A percentile compares a stretch with the other conserved stretches of the same genome.
Conservation (phyloP, 1,140 invertebrate genomes). For the Caenorhabditis elegans region DNA sequence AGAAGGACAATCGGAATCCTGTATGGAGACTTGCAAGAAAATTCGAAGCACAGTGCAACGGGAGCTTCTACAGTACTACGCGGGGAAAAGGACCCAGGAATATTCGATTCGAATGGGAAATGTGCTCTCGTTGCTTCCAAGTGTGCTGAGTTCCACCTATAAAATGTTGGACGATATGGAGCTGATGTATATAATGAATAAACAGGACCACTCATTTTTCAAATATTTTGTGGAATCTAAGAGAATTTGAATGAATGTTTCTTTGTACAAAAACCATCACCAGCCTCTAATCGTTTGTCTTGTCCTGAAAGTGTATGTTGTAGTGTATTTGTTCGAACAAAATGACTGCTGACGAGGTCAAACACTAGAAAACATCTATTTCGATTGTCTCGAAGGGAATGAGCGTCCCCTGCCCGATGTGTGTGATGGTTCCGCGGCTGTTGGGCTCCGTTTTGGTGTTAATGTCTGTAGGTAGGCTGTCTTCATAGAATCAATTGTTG, state of each 20-base stretch:
- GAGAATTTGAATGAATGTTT: not conserved
- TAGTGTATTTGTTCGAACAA: not conserved
- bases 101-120: not conserved
- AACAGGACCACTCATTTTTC: not conserved
- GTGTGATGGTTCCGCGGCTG: not conserved
- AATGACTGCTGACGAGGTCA: too few species aligned
- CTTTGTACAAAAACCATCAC: not conserved
- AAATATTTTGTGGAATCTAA: not conserved
- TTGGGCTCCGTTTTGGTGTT: not conserved
- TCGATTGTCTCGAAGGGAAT: not conserved
- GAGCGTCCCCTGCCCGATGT: not conserved
- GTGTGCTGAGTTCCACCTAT: not conserved
- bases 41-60: not conserved
- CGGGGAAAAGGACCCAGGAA: not conserved
- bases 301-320: not conserved
- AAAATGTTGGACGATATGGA: slow-evolving; percentile 11
- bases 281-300: not conserved
- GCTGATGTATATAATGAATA: not conserved
- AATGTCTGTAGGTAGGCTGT: not conserved
- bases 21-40: not conserved
- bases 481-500: too few species aligned
- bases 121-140: not conserved
- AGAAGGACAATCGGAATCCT: not conserved
- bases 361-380: too few species aligned
- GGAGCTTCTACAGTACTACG: not conserved